Evolutionary conservation across 2,888 invertebrate genomes (phyloP).

Genomic region (Sphecodes monilicornis): DNA sequence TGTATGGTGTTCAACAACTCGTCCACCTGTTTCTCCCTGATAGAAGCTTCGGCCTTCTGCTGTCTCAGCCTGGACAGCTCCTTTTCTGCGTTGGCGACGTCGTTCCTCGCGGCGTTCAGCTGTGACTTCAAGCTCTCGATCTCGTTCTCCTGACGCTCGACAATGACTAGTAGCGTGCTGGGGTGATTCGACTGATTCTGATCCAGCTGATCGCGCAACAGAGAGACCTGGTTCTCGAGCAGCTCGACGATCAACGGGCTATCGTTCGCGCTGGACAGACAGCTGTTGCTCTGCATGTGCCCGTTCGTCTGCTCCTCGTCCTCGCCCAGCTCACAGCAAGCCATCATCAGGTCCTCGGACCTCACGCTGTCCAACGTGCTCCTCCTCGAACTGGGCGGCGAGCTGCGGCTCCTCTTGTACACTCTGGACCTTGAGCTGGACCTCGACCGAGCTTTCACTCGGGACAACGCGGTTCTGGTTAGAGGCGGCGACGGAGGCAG

Average conservation of each 20-base stretch:
- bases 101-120: constrained; percentile 87
- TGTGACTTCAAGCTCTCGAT: constrained; percentile 90
- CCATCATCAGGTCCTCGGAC: constrained; percentile 86
- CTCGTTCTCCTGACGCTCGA: constrained; percentile 89
- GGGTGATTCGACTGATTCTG: constrained; percentile 78
- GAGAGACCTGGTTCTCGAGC: constrained; percentile 79
- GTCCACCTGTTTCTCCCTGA: constrained; percentile 91
- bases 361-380: constrained; percentile 88
- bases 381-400: constrained; percentile 87
- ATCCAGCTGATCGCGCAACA: constrained; percentile 77
- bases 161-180: constrained; percentile 82
- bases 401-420: constrained; percentile 87
- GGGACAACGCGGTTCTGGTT: constrained; percentile 87
- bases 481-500: constrained; percentile 89
- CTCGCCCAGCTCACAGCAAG: constrained; percentile 85
- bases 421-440: constrained; percentile 85
- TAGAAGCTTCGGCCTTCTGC: constrained; percentile 89
- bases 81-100: constrained; percentile 89
- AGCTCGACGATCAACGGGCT: constrained; percentile 80
- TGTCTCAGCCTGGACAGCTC: constrained; percentile 90
- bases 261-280: constrained; percentile 78
- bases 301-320: constrained; percentile 85
- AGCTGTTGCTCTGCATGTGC: constrained; percentile 74
- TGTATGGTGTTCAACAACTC: constrained; percentile 91
- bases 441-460: constrained; percentile 88